Base-by-base conservation (phyloP, 2,888 invertebrate species). In the Escarpia spicata region DNA sequence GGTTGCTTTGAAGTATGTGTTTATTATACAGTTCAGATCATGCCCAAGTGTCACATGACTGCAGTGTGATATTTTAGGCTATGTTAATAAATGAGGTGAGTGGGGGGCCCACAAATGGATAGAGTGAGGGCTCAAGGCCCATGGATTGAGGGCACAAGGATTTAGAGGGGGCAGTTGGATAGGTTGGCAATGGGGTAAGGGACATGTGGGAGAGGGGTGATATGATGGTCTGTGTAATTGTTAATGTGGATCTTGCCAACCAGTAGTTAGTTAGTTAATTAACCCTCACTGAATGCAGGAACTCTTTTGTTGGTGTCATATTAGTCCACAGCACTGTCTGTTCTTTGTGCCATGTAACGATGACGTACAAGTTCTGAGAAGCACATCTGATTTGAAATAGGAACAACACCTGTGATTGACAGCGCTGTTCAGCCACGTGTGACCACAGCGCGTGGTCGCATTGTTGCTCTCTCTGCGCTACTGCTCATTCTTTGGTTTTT, bases 321-420 rank as follows among this genome's bases (percentile, higher is more conserved):
- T 75, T 75, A 75, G 75, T 75, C 75, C 6, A 26, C 75, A 26
- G 75, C 26, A 3, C 6, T 75, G 75, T 75, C 75, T 75, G 19
- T 75, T 75, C 75, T 75, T 75, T 75, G 75, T 75, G 75, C 75
- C 75, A 26, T 75, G 75, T n/a, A n/a, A 26, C 75, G 75, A 75
- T 75, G 75, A 75, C 75, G 15, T 75, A 75, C 75, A 75, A 75
- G 75, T 75, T 75, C 75, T 75, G 75, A 75, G 75, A 75, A 75
- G 26, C 75, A 75, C 75, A 26, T 26, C 75, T n/a, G 75, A 75
- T 75, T 75, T 75, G n/a, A 75, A 75, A 75, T 75, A 75, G 4
- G 75, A 75, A 75, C 75, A 75, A 75, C 75, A 75, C 75, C 75
- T 75, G 75, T 75, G 75, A 75, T 75, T 75, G 75, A 75, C 75